Percentiles rank a stretch among this genome's conserved stretches.
Conservation (phyloP, 2,113 vertebrate genomes). For the Peromyscus californicus region DNA sequence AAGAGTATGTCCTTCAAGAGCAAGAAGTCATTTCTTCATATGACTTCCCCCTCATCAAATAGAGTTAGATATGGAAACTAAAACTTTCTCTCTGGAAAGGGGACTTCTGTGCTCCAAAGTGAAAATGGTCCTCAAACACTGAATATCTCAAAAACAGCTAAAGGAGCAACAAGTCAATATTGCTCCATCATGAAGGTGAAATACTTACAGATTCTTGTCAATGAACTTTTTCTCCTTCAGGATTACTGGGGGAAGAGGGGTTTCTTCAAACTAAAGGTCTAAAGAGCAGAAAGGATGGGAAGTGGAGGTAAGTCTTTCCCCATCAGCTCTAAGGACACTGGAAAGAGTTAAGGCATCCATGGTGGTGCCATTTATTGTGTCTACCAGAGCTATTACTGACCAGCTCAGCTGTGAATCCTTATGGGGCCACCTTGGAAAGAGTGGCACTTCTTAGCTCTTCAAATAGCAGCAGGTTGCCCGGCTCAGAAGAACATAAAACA, state of each 20-base stretch:
- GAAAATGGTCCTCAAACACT: background rate
- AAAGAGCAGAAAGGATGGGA: background rate
- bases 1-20: constrained; percentile 11
- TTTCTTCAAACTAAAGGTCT: constrained; percentile 15
- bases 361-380: background rate
- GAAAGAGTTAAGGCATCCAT: constrained; percentile 6
- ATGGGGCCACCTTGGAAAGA: constrained; percentile 25
- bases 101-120: background rate
- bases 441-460: background rate
- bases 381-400: background rate
- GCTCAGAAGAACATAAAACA: background rate
- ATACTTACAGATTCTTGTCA: background rate
- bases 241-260: background rate
- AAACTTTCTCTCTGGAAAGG: background rate
- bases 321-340: constrained; percentile 17
- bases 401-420: constrained; percentile 43
- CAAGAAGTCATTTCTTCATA: background rate
- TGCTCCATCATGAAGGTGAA: background rate
- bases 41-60: background rate
- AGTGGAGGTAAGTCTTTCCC: background rate
- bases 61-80: background rate
- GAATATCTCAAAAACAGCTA: constrained; percentile 6
- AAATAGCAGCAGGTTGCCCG: constrained; percentile 24
- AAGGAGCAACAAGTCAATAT: background rate
- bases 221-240: background rate